phyloP scores from a whole-genome alignment of 2,797 vertebrate species.

The Pseudochirops corinnae region DNA sequence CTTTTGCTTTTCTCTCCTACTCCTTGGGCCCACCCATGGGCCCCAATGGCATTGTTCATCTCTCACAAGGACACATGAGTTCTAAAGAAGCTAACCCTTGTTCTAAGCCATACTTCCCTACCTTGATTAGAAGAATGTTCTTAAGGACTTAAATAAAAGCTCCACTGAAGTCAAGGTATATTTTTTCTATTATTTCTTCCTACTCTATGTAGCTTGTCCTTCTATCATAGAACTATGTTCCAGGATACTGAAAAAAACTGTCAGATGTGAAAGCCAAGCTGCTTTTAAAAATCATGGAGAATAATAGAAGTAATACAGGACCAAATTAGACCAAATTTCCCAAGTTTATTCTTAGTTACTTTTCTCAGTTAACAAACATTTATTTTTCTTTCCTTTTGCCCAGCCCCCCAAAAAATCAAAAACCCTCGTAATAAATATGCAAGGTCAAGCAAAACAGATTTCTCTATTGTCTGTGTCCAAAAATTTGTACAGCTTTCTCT shows the following conservation, averaged over 20 bases:
- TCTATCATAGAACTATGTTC: slow-evolving; percentile 43
- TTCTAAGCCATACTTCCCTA: not conserved
- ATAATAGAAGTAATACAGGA: not conserved
- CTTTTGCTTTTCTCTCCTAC: slow-evolving; percentile 11
- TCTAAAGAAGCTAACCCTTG: slow-evolving; percentile 16
- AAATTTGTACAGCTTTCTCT: not conserved
- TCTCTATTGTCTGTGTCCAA: not conserved
- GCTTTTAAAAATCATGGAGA: not conserved
- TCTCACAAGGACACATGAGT: not conserved
- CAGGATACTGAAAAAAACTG: not conserved
- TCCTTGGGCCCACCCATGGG: not conserved
- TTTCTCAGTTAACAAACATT: not conserved
- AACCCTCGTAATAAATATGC: not conserved
- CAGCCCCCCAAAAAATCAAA: not conserved
- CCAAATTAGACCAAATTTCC: not conserved
- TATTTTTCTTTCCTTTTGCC: not conserved
- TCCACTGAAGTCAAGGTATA: slow-evolving; percentile 42
- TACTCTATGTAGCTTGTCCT: slow-evolving; percentile 34
- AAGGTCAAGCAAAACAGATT: not conserved
- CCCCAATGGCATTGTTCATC: not conserved
- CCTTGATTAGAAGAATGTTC: slow-evolving; percentile 29
- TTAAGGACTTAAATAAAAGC: slow-evolving; percentile 26
- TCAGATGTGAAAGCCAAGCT: not conserved
- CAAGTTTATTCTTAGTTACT: not conserved
- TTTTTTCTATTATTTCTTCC: slow-evolving; percentile 30